phyloP scores from a whole-genome alignment of 2,113 vertebrate species.

The Crotalus viridis region DNA sequence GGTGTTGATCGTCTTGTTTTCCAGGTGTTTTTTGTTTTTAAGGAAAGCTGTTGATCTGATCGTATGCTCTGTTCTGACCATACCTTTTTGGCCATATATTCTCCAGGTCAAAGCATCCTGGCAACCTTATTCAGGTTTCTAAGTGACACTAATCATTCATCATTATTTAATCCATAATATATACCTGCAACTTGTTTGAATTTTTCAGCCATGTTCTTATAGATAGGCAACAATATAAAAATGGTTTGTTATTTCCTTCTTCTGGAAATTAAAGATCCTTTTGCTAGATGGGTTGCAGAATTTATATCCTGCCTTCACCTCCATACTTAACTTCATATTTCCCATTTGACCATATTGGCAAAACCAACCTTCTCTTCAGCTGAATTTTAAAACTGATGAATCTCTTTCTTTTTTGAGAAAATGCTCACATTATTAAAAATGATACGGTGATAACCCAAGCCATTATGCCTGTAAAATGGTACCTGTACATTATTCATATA shows the following conservation, averaged over 20 bases:
- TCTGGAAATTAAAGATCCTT: background rate
- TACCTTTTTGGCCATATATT: background rate
- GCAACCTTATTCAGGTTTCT: background rate
- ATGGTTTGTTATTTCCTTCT: background rate
- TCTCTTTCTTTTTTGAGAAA: background rate
- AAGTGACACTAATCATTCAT: background rate
- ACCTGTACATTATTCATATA: constrained; percentile 29
- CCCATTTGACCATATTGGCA: background rate
- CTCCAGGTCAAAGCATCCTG: background rate
- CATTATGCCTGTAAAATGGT: background rate
- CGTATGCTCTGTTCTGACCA: background rate
- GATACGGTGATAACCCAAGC: constrained; percentile 24
- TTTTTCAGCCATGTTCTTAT: background rate
- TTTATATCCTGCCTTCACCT: background rate
- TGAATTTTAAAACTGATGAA: constrained; percentile 21
- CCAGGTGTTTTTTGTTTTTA: background rate
- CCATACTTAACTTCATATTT: background rate
- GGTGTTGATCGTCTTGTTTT: background rate
- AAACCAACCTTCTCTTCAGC: background rate
- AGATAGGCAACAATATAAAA: background rate
- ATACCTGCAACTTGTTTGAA: background rate
- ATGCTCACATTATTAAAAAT: constrained; percentile 11
- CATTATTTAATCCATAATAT: background rate
- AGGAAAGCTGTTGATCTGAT: background rate
- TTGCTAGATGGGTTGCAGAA: background rate